phyloP scores from a whole-genome alignment of 2,113 vertebrate genomes.

The Mus musculus region GRCm39 chr4:74664001-74664500 shows the following conservation, averaged over 20 bases:
- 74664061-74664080: neutral
- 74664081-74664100: neutral
- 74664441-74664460: neutral
- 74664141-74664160: neutral
- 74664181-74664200: neutral
- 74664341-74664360: neutral
- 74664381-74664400: neutral
- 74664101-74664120: neutral
- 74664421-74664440: neutral
- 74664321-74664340: neutral
- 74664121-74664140: neutral
- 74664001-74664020: neutral
- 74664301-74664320: neutral
- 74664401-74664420: neutral
- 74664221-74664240: neutral
- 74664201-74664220: too few relatives aligned
- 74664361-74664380: neutral
- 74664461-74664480: neutral
- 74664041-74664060: neutral
- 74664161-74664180: neutral
- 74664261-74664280: neutral
- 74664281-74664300: neutral
- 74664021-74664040: neutral
- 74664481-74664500: neutral
- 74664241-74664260: neutral